Evolutionary conservation across 2,797 vertebrate species (phyloP), one percentile per base, ranked within the genome.

Genomic region (Notolepis coatsorum): DNA sequence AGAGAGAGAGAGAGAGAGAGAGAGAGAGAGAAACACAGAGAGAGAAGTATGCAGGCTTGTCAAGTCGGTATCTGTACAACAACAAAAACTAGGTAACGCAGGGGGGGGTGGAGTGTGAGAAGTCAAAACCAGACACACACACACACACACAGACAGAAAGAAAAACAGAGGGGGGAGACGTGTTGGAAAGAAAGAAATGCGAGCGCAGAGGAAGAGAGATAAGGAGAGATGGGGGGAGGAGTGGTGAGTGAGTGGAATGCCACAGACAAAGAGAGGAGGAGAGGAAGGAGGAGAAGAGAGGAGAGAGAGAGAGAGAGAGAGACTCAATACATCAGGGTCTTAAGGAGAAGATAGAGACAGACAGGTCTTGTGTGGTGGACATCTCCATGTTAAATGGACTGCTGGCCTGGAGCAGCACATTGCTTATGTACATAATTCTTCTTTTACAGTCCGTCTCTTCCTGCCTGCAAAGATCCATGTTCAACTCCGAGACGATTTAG

Each of bases 171-270:
- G 79, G n/a, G 70, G 53, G 65, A 69, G 61, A 78, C 61, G 41
- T 73, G 85, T 67, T 76, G 73, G 75, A 77, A 71, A 75, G 75
- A 74, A 62, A 81, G 82, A 86, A 85, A 87, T 81, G 74, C 68
- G 80, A 86, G 77, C 60, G 15, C 48, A 58, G 73, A 76, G 69
- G 81, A 84, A 77, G 43, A 73, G 68, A 65, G 88, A 91, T 91
- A 89, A 90, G 82, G 65, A 63, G 65, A 73, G 78, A 71, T 77
- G 73, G 76, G 72, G 74, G 73, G 70, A 75, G 73, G 74, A 74
- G 77, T 73, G 76, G 63, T 69, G 79, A 87, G 77, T 68, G 84
- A 86, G 68, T 80, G 80, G 85, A 87, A 89, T 87, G 75, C 75
- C 62, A 33, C 65, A 82, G 68, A 80, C 77, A 84, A 83, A 77